Evolutionary conservation across 2,888 invertebrate genomes (phyloP), one percentile per base, ranked within the genome.

Genomic region (Drosophila engyochracea): DNA sequence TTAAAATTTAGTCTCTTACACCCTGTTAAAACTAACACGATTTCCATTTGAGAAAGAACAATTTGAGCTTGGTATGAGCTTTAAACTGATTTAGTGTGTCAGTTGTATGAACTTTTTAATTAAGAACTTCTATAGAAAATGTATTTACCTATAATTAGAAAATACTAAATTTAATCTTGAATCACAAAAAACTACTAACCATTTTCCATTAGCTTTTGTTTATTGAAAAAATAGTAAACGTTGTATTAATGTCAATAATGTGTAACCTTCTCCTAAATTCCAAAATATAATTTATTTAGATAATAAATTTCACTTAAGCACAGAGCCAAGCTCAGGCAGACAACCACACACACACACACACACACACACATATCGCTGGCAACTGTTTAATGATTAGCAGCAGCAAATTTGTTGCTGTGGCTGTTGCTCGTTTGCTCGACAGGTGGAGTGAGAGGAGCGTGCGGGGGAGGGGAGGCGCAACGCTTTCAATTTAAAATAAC

Each of bases 401-500:
- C 41, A 79, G 58, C 69, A 76, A 72, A 79, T 66, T 81, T 63
- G 62, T 60, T 62, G 62, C 37, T 61, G 33, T 35, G 37, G 35
- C 25, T 63, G 28, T 55, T 59, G 33, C n/a, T 70, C 55, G 33
- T 58, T 54, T 52, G 47, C 28, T 28, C 14, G 39, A n/a, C 39
- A 57, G 52, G 12, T 41, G 19, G 19, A 4, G 39, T 3, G n/a
- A 5, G 22, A 9, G 25, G 12, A 10, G 5, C 6, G n/a, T 16
- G 30, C 1, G 16, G 28, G 0, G 51, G 0, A 3, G n/a, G 16
- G 19, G n/a, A 30, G 44, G 51, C 35, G 47, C 47, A 71, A 54
- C 55, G 69, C 69, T 81, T 83, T 81, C 71, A 86, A 85, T 79
- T 83, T 76, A 79, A 83, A 79, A 76, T 76, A 86, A 76, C 75